A percentile compares a stretch with the other conserved stretches of the same genome.
Evolutionary conservation across 1,140 invertebrate genomes (phyloP).

Genomic region (Drosophila bifasciata): DNA sequence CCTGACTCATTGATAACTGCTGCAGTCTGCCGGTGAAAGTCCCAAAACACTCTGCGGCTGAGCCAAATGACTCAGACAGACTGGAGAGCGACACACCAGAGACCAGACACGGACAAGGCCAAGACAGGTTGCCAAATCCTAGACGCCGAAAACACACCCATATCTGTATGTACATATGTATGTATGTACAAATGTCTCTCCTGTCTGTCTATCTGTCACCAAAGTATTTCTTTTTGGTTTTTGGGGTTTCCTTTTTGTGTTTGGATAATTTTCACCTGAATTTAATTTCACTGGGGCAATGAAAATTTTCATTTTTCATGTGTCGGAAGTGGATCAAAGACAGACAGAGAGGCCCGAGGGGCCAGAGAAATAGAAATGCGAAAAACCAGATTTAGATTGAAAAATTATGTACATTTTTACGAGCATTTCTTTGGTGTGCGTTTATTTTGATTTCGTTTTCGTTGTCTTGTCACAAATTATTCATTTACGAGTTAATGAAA

Average conservation of each 20-base stretch:
- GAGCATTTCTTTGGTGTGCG: slow-evolving; percentile 39
- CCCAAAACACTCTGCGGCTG: slow-evolving; percentile 24
- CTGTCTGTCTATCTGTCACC: slow-evolving; percentile 32
- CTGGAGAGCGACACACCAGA: too few relatives aligned
- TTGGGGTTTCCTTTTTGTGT: slow-evolving; percentile 21
- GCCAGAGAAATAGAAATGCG: slow-evolving; percentile 36
- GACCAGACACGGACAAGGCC: slow-evolving; percentile 41
- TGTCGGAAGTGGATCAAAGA: slow-evolving; percentile 72
- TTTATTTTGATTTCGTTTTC: slow-evolving; percentile 64
- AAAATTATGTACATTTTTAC: slow-evolving; percentile 74
- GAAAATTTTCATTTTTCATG: slow-evolving; percentile 49
- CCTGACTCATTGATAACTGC: slow-evolving; percentile 48
- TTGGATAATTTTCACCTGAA: slow-evolving; percentile 67
- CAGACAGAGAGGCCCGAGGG: slow-evolving; percentile 43
- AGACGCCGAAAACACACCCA: slow-evolving; percentile 38
- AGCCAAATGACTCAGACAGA: slow-evolving; percentile 30
- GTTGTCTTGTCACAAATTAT: slow-evolving; percentile 49
- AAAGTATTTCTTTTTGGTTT: slow-evolving; percentile 17
- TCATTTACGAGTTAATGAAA: slow-evolving; percentile 66
- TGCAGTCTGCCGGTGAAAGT: slow-evolving; percentile 48
- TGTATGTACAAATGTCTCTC: too few relatives aligned
- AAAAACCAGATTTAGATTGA: slow-evolving; percentile 54
- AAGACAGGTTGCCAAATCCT: slow-evolving; percentile 48
- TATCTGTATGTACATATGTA: too few relatives aligned
- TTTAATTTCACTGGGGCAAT: slow-evolving; percentile 65